Base-by-base conservation (phyloP, 2,113 vertebrate species). In the Okapia johnstoni region DNA sequence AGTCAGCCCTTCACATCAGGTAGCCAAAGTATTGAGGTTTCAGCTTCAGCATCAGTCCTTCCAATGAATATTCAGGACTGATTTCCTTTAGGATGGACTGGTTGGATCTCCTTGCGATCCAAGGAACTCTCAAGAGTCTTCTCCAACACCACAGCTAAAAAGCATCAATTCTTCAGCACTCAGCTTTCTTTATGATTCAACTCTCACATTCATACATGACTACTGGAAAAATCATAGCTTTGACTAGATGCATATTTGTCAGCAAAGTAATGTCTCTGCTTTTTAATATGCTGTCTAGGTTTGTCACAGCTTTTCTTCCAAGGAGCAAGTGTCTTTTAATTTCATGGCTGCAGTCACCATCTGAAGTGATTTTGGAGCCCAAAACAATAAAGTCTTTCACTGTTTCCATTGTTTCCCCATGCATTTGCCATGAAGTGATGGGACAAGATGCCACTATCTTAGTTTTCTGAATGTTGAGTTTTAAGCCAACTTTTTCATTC, bases 121-220 rank as follows among this genome's bases (percentile, higher is more conserved):
- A 40, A 70, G 66, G n/a, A n/a, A 70, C n/a, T 40, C 66, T 12
- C n/a, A 70, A 40, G 66, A 70, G n/a, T 70, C 19, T 70, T 70
- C 19, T 23, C n/a, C 66, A 70, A 70, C 2, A 70, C 19, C n/a
- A 70, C 66, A 40, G 66, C 36, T 40, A 2, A 70, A 70, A 40
- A 23, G n/a, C 19, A 40, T 23, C 66, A 70, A 6, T 40, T 40
- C n/a, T 23, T 40, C 2, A 0, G n/a, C 3, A 2, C 10, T 70
- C 19, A 70, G n/a, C 4, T 70, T 70, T 70, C 66, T 40, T 23
- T 40, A 70, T 6, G 10, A 40, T 40, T 6, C 66, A 70, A 6
- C 10, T 70, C 2, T 40, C 66, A 40, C 9, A 23, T 40, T 6
- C 66, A 70, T 12, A 40, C 19, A 70, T 40, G 19, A 70, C 19